Evolutionary conservation across 1,140 invertebrate genomes (phyloP).

Genomic region (Laupala kohalensis): DNA sequence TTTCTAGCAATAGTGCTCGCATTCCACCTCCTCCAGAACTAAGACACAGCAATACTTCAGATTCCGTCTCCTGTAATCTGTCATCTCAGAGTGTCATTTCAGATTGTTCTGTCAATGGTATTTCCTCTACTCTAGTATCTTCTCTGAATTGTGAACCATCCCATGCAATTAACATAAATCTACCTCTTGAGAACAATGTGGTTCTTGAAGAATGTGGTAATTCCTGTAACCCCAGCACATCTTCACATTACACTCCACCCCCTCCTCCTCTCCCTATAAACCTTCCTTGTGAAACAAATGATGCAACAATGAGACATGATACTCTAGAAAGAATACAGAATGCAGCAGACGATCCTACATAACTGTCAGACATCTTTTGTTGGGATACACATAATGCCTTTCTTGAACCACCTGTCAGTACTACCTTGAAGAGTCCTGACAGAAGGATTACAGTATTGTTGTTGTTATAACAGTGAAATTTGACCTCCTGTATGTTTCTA

Average conservation of each 20-base stretch:
- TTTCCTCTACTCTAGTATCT: not conserved
- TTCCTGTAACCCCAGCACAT: not conserved
- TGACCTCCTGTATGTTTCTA: no score
- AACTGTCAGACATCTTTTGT: no score
- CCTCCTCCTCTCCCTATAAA: not conserved
- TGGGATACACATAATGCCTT: no score
- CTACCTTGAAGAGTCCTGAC: no score
- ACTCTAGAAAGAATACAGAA: no score
- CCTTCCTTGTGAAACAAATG: no score
- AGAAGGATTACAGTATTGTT: no score
- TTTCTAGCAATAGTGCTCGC: not conserved
- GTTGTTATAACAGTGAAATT: no score
- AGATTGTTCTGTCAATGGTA: conserved; percentile 34
- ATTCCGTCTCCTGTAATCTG: no score
- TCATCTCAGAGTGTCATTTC: conserved; percentile 35
- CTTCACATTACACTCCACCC: not conserved
- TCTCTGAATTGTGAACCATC: not conserved
- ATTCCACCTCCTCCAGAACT: conserved; percentile 29
- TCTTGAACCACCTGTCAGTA: no score
- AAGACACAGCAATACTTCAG: conserved; percentile 42
- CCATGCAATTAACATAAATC: not conserved
- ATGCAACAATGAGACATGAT: no score
- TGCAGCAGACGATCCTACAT: no score
- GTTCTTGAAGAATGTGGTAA: not conserved
- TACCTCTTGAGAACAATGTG: not conserved